A percentile compares a stretch with the other conserved stretches of the same genome.
Conservation (phyloP, 1,140 invertebrate genomes). For the Mercenaria mercenaria region DNA sequence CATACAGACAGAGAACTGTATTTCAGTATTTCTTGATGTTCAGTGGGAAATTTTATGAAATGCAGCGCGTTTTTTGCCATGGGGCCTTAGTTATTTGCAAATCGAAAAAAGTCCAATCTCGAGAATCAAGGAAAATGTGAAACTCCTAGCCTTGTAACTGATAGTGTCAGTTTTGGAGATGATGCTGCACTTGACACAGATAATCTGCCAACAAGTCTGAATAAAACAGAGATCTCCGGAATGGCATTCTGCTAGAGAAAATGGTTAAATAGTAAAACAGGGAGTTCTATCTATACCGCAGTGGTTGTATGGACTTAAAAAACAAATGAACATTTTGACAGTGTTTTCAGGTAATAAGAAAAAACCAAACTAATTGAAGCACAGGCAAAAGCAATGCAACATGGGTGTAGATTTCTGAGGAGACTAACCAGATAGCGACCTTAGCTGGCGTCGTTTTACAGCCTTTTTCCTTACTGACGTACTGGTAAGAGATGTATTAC, state of each 20-base stretch:
- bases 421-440: conserved; percentile 55
- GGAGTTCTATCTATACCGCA: neutral
- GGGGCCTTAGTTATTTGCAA: no score
- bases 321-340: conserved; percentile 17
- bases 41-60: no score
- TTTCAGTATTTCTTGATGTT: no score
- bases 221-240: neutral
- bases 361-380: neutral
- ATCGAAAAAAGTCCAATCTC: no score
- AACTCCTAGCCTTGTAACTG: no score
- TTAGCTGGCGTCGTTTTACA: neutral
- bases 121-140: no score
- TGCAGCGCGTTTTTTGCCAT: no score
- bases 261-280: neutral
- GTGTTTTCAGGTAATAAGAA: neutral
- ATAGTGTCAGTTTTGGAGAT: no score
- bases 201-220: neutral
- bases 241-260: neutral
- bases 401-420: conserved; percentile 27
- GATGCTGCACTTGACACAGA: no score
- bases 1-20: no score
- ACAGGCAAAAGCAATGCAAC: neutral
- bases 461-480: neutral
- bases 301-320: conserved; percentile 6
- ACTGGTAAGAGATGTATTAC: neutral